Evolutionary conservation across 92 coral and sea anemone genomes (phyloP), one percentile per base, ranked within the genome.

Genomic region (Zoanthus sansibaricus): DNA sequence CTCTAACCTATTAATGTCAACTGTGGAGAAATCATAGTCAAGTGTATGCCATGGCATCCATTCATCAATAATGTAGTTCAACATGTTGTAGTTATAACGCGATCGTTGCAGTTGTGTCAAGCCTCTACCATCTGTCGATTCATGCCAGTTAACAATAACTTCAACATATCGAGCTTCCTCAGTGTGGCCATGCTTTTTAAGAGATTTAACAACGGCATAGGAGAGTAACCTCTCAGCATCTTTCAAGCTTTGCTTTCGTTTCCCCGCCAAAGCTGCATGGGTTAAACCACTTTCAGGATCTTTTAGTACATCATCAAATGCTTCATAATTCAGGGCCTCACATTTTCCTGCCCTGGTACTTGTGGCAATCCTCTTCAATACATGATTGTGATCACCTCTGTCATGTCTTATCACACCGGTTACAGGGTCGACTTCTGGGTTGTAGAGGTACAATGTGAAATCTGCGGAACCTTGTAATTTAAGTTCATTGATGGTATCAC

Each of bases 1-100:
- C 42, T 37, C 42, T 48, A 44, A 88, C 94, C 94, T 93, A 84
- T 93, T 88, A 44, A 88, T 88, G 72, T 91, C 96, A 47, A 93
- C 82, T 7, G 91, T 92, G 4, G 93, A 87, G 67, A 92, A 90
- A 64, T 92, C 95, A 87, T 90, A 87, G 31, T 77, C 25, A 5
- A 54, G 42, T 21, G 11, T 68, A 72, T 93, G 96, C 94, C 96
- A 88, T 20, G 96, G 94, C 91, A 93, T 93, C 96, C 96, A 93
- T 62, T 90, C 91, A 78, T 93, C 96, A 13, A 93, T 72, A 4
- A 93, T 72, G 54, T 67, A 67, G 31, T 91, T 86, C 54, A 93
- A 55, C 94, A 93, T 93, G 31, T 79, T 7, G 25, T 88, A 88
- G 47, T 88, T 93, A 49, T 91, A 69, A 5, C 71, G 78, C 31